A percentile compares a stretch with the other conserved stretches of the same genome.
These are phyloP conservation scores for Falcunculus frontatus DNA, from an alignment of 2,113 vertebrate species.

Conservation along the genomic window DNA sequence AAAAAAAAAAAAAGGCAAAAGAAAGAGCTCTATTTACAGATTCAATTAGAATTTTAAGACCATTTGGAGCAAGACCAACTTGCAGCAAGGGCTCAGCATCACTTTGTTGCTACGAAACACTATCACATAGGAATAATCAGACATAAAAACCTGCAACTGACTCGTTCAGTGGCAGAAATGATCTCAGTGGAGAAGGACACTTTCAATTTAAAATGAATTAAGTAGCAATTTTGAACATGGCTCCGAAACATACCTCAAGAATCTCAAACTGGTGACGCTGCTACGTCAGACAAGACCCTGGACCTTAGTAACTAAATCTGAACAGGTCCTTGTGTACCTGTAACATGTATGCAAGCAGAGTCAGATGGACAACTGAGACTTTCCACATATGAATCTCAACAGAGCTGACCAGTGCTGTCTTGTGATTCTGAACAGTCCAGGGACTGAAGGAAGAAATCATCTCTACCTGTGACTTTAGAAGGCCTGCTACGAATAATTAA, in stretches of 20 bases:
- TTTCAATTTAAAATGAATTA: neutral
- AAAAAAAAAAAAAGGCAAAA: neutral
- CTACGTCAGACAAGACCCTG: neutral
- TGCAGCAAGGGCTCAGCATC: neutral
- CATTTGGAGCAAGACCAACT: neutral
- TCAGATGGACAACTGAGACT: neutral
- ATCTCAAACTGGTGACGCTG: neutral
- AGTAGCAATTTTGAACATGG: neutral
- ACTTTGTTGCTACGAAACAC: conserved; percentile 7
- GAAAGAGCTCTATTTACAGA: neutral
- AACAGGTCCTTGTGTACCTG: neutral
- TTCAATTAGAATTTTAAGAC: neutral
- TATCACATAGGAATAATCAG: conserved; percentile 6
- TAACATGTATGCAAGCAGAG: neutral
- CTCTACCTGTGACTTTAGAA: neutral
- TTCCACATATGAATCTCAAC: neutral
- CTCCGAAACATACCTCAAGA: neutral
- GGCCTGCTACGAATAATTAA: neutral
- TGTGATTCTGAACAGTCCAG: neutral
- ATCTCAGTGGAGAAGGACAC: neutral
- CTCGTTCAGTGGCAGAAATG: neutral
- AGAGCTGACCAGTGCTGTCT: neutral
- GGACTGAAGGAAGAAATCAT: neutral
- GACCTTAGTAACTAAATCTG: neutral
- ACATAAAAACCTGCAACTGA: neutral